A percentile compares a stretch with the other conserved stretches of the same genome.
Evolutionary conservation across 2,113 vertebrate species (phyloP).

Genomic region (Spea bombifrons): DNA sequence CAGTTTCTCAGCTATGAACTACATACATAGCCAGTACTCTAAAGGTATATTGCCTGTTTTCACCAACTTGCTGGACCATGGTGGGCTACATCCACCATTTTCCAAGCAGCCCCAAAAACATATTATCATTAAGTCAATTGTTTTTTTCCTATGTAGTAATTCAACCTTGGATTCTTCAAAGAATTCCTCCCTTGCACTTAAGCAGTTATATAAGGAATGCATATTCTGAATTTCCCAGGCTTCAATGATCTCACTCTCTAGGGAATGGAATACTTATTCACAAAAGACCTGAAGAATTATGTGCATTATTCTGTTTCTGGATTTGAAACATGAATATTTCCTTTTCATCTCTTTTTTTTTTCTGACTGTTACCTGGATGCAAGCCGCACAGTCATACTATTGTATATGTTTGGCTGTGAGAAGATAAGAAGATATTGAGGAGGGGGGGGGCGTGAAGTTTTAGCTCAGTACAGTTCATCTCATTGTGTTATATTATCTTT

Average conservation of each 20-base stretch:
- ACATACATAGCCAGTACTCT: no score
- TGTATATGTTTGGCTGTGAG: constrained; percentile 24
- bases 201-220: background rate
- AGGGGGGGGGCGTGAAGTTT: constrained; percentile 14
- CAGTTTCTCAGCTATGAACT: no score
- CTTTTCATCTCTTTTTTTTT: constrained; percentile 17
- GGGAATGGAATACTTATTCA: background rate
- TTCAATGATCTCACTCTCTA: background rate
- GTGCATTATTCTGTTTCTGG: constrained; percentile 16
- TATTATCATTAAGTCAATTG: no score
- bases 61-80: no score
- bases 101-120: no score
- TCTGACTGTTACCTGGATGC: background rate
- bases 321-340: constrained; percentile 27
- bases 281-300: background rate
- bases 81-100: no score
- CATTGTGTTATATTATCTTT: constrained; percentile 39
- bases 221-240: background rate
- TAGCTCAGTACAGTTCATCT: constrained; percentile 27
- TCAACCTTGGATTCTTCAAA: background rate
- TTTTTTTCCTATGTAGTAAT: no score
- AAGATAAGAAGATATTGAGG: constrained; percentile 6
- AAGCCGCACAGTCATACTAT: constrained; percentile 2
- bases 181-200: background rate
- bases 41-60: no score